These are phyloP conservation scores for Drosophila ambigua DNA, from an alignment of 1,140 invertebrate species.

Conservation along the genomic window DNA sequence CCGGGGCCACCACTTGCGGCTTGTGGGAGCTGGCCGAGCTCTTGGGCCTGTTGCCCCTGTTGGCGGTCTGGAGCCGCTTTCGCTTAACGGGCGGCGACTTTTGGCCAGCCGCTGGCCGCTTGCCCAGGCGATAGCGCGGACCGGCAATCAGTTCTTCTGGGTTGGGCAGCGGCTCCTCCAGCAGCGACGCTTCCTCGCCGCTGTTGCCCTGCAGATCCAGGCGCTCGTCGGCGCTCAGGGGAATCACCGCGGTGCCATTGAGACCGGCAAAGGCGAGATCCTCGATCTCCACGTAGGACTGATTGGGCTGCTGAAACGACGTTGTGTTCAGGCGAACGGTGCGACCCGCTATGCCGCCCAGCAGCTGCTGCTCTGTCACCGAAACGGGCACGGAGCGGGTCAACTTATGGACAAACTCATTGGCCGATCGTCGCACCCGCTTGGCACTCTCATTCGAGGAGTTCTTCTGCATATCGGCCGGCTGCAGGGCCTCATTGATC, in stretches of 20 bases:
- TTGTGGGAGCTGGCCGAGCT: conserved; percentile 60
- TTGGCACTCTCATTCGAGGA: conserved; percentile 1
- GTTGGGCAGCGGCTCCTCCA: conserved; percentile 65
- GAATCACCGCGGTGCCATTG: conserved; percentile 64
- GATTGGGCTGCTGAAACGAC: conserved; percentile 58
- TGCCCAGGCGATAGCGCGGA: conserved; percentile 69
- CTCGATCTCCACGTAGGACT: conserved; percentile 67
- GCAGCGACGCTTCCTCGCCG: conserved; percentile 19
- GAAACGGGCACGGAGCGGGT: conserved; percentile 69
- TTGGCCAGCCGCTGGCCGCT: conserved; percentile 35
- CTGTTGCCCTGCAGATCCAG: conserved; percentile 38
- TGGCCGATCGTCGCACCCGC: conserved; percentile 52
- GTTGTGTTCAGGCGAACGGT: conserved; percentile 73
- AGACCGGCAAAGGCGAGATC: conserved; percentile 74
- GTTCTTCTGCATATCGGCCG: conserved; percentile 6
- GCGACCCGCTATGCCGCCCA: conserved; percentile 59
- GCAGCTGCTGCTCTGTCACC: conserved; percentile 63
- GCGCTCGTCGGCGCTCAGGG: conserved; percentile 48
- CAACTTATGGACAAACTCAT: conserved; percentile 75
- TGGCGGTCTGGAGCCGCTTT: conserved; percentile 51
- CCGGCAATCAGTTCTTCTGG: conserved; percentile 79
- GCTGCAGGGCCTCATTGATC: conserved; percentile 70
- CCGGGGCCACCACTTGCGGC: conserved; percentile 36
- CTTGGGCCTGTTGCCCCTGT: conserved; percentile 54
- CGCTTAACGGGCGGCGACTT: conserved; percentile 61